phyloP scores from a whole-genome alignment of 1,140 invertebrate genomes.

The Anoplophora glabripennis region DNA sequence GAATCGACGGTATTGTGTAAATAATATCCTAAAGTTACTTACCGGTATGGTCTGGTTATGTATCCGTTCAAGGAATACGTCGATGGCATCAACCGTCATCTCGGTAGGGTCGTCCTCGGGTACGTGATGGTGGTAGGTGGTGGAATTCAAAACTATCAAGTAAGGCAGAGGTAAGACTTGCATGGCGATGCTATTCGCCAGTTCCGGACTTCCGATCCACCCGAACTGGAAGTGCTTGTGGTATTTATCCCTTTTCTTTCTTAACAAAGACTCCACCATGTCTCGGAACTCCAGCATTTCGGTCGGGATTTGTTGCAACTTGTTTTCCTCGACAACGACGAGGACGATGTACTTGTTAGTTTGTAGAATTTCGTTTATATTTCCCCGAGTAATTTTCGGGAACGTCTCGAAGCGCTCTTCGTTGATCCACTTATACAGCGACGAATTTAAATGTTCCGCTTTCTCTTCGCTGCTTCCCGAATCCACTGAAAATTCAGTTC shows the following conservation, averaged over 20 bases:
- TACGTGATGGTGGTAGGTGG: constrained; percentile 85
- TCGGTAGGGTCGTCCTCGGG: constrained; percentile 79
- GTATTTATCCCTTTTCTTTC: constrained; percentile 71
- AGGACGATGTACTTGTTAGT: constrained; percentile 86
- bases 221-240: constrained; percentile 89
- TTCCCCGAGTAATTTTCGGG: constrained; percentile 79
- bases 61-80: constrained; percentile 73
- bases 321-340: constrained; percentile 85
- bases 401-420: constrained; percentile 88
- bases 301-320: constrained; percentile 73
- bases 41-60: constrained; percentile 70
- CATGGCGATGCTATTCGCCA: constrained; percentile 91
- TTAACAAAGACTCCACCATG: constrained; percentile 80
- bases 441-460: constrained; percentile 58
- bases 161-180: constrained; percentile 77
- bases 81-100: constrained; percentile 75
- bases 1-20: no score
- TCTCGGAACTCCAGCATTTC: constrained; percentile 82
- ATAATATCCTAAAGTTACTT: no score
- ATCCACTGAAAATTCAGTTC: constrained; percentile 27
- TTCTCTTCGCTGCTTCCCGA: constrained; percentile 21
- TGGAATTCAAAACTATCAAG: constrained; percentile 85
- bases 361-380: constrained; percentile 77
- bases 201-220: constrained; percentile 80
- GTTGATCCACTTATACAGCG: constrained; percentile 83